Evolutionary conservation across 2,797 vertebrate genomes (phyloP).

Genomic region (Hemitrygon akajei): DNA sequence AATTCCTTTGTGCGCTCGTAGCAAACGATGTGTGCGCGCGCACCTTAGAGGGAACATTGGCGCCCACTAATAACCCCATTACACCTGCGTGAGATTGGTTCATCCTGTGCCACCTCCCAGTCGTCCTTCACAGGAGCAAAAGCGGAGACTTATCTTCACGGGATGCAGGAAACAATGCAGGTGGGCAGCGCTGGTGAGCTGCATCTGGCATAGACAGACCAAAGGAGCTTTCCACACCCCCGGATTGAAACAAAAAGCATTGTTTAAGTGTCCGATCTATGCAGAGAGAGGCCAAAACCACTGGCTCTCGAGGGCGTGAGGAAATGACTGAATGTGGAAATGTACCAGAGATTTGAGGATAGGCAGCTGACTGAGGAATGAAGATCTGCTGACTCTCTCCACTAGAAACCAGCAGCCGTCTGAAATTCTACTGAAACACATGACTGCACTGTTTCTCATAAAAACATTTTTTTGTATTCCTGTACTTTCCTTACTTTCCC

Average conservation of each 20-base stretch:
- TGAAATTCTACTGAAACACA: neutral
- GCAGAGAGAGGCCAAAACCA: too few relatives aligned
- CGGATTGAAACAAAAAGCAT: too few relatives aligned
- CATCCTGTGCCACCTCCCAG: neutral
- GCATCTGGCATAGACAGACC: too few relatives aligned
- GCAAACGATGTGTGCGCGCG: too few relatives aligned
- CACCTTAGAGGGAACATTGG: too few relatives aligned
- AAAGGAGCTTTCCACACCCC: too few relatives aligned
- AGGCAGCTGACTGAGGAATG: neutral
- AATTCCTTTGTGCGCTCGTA: too few relatives aligned
- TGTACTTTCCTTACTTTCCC: too few relatives aligned
- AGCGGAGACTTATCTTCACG: neutral
- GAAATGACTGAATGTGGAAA: neutral
- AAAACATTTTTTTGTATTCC: neutral
- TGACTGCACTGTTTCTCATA: neutral
- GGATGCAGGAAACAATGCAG: neutral
- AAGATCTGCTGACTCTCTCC: neutral
- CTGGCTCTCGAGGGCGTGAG: neutral
- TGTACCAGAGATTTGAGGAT: neutral
- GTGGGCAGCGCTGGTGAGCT: too few relatives aligned
- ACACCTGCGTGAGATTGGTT: neutral
- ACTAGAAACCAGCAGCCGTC: neutral
- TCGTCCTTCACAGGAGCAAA: neutral
- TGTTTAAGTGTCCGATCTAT: too few relatives aligned
- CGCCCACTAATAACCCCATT: too few relatives aligned